Conservation (phyloP, 2,797 vertebrate species). For the Silurus aristotelis region DNA sequence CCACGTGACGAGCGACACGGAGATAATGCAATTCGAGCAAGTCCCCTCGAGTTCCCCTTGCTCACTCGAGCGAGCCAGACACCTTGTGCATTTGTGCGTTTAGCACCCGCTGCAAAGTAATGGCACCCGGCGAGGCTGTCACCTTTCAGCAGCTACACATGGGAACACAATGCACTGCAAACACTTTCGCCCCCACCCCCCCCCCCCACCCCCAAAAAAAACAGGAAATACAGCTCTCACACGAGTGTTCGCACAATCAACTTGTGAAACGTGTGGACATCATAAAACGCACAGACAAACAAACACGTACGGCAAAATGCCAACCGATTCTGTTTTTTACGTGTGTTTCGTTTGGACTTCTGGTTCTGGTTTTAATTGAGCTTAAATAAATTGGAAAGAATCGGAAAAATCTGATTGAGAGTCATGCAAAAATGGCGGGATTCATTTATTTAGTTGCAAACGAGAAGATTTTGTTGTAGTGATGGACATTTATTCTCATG, state of each 20-base stretch:
- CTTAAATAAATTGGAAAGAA: background rate
- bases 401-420: background rate
- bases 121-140: background rate
- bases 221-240: conserved; percentile 51
- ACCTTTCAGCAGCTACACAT: conserved; percentile 18
- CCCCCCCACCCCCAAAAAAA: background rate
- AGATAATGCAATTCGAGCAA: conserved; percentile 78
- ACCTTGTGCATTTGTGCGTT: background rate
- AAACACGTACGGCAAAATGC: background rate
- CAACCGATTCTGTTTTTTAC: background rate
- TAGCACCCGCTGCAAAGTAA: background rate
- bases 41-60: conserved; percentile 75
- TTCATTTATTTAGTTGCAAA: no score
- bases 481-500: background rate
- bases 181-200: no score
- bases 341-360: background rate
- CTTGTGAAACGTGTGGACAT: conserved; percentile 7
- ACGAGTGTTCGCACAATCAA: background rate
- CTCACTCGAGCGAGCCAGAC: conserved; percentile 45
- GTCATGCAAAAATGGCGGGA: no score
- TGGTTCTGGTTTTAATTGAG: background rate
- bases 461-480: no score
- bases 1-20: conserved; percentile 72
- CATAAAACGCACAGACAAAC: no score
- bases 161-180: no score